phyloP scores from a whole-genome alignment of 2,113 vertebrate genomes.

The Semnornis frantzii region DNA sequence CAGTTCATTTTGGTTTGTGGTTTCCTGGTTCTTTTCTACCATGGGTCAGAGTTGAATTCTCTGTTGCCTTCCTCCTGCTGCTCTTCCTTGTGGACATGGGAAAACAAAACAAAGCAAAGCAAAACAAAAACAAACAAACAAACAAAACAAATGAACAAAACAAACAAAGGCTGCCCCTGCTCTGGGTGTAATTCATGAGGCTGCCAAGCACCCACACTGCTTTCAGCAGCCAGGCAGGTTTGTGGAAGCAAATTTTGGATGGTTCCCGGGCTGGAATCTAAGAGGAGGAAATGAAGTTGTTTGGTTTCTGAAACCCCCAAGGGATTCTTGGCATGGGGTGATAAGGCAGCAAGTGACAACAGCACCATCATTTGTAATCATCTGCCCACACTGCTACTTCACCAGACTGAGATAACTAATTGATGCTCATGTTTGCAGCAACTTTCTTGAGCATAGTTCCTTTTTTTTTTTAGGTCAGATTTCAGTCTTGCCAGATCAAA shows the following conservation, averaged over 20 bases:
- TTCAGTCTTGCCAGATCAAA: neutral
- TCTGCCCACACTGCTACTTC: neutral
- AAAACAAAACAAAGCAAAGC: too few relatives aligned
- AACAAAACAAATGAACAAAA: too few relatives aligned
- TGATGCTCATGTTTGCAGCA: slow-evolving; percentile 24
- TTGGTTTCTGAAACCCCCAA: neutral
- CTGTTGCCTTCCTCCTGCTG: neutral
- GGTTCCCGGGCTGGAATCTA: neutral
- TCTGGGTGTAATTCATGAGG: neutral
- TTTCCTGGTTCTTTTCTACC: neutral
- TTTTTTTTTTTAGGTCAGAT: neutral
- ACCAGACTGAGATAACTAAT: slow-evolving; percentile 28
- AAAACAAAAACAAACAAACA: too few relatives aligned
- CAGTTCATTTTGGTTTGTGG: neutral
- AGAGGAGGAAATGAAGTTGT: neutral
- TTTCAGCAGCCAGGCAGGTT: neutral
- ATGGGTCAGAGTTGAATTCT: neutral
- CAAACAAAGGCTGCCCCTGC: neutral
- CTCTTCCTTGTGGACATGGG: neutral
- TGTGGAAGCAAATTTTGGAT: neutral
- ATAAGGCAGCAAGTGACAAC: neutral
- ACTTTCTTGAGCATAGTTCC: neutral
- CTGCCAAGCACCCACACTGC: neutral
- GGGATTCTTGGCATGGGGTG: neutral
- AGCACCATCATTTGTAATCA: neutral